Percentiles rank a stretch among this genome's conserved stretches.
Evolutionary conservation across 2,113 vertebrate genomes (phyloP).

Genomic region (Neofelis nebulosa): DNA sequence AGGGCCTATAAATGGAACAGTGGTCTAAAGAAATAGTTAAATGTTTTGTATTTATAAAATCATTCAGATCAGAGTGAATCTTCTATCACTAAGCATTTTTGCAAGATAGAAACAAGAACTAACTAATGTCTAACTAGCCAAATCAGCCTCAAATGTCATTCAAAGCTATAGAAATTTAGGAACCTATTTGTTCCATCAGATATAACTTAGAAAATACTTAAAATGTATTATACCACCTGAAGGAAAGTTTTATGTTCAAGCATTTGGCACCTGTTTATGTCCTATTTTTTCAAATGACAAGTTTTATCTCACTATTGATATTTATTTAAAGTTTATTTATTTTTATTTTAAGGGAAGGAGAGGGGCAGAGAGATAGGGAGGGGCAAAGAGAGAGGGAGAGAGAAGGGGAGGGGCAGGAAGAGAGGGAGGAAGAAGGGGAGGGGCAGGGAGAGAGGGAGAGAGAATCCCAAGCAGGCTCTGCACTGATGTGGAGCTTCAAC

Average conservation of each 20-base stretch:
- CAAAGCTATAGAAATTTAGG: background rate
- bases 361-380: no score
- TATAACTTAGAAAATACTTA: constrained; percentile 24
- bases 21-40: background rate
- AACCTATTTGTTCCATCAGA: background rate
- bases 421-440: no score
- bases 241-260: constrained; percentile 38
- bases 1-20: background rate
- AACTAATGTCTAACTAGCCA: constrained; percentile 72
- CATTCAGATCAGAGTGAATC: constrained; percentile 17
- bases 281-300: background rate
- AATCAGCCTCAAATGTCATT: constrained; percentile 45
- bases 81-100: constrained; percentile 64
- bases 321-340: background rate
- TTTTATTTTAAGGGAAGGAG: no score
- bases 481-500: no score
- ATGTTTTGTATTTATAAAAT: constrained; percentile 31
- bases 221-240: constrained; percentile 48
- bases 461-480: no score
- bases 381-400: no score
- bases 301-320: background rate
- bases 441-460: no score
- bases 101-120: constrained; percentile 51
- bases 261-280: background rate
- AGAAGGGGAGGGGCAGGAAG: no score